These are phyloP conservation scores for Trematocara unimaculatum DNA, from an alignment of 2,113 vertebrate species.

Conservation along the genomic window DNA sequence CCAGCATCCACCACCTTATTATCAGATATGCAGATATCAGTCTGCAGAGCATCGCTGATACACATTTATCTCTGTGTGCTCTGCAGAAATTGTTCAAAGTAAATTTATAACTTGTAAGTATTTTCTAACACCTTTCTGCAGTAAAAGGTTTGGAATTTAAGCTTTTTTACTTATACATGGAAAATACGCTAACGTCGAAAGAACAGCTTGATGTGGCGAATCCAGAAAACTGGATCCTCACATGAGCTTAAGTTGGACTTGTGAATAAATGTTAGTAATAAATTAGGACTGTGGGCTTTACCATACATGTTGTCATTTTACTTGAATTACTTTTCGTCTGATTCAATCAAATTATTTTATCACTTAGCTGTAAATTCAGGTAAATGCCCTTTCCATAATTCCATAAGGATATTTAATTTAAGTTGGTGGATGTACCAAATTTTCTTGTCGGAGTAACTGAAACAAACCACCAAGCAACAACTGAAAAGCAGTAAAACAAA, in stretches of 20 bases:
- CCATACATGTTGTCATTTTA: background rate
- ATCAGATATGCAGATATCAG: background rate
- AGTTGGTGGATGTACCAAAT: background rate
- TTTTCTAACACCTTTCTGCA: background rate
- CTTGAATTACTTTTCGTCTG: background rate
- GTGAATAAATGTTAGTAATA: background rate
- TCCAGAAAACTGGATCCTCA: background rate
- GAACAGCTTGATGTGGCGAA: fast-evolving
- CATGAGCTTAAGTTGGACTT: background rate
- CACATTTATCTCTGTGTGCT: background rate
- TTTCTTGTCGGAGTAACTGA: background rate
- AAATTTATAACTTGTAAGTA: background rate
- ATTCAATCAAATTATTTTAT: fast-evolving
- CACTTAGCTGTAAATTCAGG: background rate
- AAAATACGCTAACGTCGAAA: fast-evolving
- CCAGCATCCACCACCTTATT: background rate
- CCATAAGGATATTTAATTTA: background rate
- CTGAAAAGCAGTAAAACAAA: background rate
- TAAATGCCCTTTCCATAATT: background rate
- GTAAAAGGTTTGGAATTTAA: background rate
- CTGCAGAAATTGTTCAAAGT: background rate
- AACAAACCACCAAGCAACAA: background rate
- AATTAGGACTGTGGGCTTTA: background rate
- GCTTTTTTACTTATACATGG: background rate
- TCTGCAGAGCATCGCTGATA: fast-evolving